These are phyloP conservation scores for Rhadinocentrus ornatus DNA, from an alignment of 2,797 vertebrate genomes.

Conservation along the genomic window DNA sequence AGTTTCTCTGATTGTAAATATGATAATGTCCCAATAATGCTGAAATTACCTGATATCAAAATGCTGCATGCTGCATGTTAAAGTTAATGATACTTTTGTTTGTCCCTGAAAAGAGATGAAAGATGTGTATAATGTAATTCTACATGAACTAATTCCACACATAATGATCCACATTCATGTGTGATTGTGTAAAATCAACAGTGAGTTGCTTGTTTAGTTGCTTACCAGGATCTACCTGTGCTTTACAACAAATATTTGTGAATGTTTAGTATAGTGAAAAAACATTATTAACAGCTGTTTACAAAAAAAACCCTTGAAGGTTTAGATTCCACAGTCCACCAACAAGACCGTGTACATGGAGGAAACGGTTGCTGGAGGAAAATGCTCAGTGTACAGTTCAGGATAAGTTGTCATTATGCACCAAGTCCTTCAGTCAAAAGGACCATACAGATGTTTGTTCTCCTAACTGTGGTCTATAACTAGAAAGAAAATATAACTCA, in stretches of 20 bases:
- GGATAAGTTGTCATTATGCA: too few species aligned
- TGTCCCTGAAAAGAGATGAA: background rate
- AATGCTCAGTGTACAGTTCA: too few species aligned
- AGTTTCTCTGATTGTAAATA: conserved; percentile 12
- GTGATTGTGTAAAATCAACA: background rate
- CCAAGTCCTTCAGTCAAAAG: too few species aligned
- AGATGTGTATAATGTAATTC: background rate
- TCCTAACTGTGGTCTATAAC: too few species aligned
- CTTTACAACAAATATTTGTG: background rate
- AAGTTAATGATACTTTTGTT: conserved; percentile 1
- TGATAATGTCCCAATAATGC: conserved; percentile 11
- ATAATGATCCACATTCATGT: background rate
- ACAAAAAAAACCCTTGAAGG: too few species aligned
- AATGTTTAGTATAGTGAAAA: background rate
- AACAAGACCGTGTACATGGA: too few species aligned
- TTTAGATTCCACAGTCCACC: too few species aligned
- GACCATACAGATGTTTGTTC: too few species aligned
- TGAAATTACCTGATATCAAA: conserved; percentile 11
- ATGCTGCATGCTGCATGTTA: background rate
- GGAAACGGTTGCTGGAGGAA: too few species aligned
- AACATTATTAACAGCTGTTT: too few species aligned
- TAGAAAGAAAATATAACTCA: too few species aligned
- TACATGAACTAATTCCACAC: background rate
- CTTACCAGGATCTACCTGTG: background rate
- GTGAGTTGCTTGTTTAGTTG: background rate